These are phyloP conservation scores for Holothuria scabra DNA, from an alignment of 53 echinoderm and acorn worm genomes.

Conservation along the genomic window DNA sequence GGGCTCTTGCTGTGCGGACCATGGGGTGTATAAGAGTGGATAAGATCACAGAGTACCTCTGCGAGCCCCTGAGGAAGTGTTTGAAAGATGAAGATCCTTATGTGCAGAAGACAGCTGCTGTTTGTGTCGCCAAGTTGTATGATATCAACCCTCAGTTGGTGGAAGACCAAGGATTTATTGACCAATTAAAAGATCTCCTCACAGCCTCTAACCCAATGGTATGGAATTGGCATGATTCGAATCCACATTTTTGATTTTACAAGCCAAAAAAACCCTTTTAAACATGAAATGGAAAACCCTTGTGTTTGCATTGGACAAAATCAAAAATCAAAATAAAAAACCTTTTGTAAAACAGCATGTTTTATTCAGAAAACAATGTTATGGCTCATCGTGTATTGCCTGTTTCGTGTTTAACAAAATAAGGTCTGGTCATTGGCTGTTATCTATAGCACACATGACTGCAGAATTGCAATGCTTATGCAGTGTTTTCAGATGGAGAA, in stretches of 20 bases:
- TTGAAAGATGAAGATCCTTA: conserved; percentile 98
- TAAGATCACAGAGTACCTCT: conserved; percentile 98
- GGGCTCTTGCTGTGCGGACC: conserved; percentile 95
- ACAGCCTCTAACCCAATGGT: conserved; percentile 98
- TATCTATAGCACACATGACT: too few relatives aligned
- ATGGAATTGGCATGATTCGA: neutral
- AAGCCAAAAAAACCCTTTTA: too few relatives aligned
- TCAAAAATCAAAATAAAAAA: too few relatives aligned
- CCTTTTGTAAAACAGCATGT: too few relatives aligned
- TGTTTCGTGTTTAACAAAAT: too few relatives aligned
- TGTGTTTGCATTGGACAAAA: too few relatives aligned
- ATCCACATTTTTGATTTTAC: neutral
- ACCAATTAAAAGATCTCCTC: conserved; percentile 85
- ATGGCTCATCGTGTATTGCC: too few relatives aligned
- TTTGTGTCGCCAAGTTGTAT: conserved; percentile 96
- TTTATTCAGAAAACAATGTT: too few relatives aligned
- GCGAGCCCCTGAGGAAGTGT: conserved; percentile 94
- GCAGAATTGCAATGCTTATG: too few relatives aligned
- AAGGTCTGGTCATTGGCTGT: too few relatives aligned
- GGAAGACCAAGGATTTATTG: conserved; percentile 96
- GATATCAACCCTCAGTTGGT: conserved; percentile 97
- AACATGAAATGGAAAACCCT: too few relatives aligned
- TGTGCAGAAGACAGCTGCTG: conserved; percentile 97
- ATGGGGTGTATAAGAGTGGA: conserved; percentile 99
- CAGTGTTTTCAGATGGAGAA: too few relatives aligned